A percentile compares a stretch with the other conserved stretches of the same genome.
phyloP scores from a whole-genome alignment of 2,113 vertebrate species.

The Budorcas taxicolor region DNA sequence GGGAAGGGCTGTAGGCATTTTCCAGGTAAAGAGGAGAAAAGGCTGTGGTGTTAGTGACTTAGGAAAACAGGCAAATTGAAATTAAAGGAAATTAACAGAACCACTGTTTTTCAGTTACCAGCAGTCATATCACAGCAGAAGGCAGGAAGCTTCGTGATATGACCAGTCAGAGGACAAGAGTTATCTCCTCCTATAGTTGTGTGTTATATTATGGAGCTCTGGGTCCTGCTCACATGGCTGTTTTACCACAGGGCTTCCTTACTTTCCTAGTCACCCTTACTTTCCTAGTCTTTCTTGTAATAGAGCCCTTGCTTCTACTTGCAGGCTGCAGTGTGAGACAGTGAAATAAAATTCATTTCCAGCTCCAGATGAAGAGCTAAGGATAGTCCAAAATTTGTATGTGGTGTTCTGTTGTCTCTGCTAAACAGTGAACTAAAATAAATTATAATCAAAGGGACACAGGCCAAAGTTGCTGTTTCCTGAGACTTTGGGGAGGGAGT shows the following conservation, averaged over 20 bases:
- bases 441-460: slow-evolving; percentile 25
- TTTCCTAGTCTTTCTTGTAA: neutral
- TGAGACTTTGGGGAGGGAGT: neutral
- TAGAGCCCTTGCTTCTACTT: neutral
- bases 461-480: slow-evolving; percentile 24
- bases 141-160: neutral
- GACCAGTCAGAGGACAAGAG: neutral
- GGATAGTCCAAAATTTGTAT: slow-evolving; percentile 22
- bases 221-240: too few species aligned
- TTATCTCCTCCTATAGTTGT: too few species aligned
- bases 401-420: neutral
- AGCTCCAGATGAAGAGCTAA: neutral
- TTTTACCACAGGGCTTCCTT: neutral
- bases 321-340: neutral
- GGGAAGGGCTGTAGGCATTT: neutral
- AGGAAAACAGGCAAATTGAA: neutral
- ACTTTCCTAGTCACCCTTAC: too few species aligned
- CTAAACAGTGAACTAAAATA: slow-evolving; percentile 56
- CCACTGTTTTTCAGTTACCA: neutral
- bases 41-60: neutral
- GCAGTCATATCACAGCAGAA: neutral
- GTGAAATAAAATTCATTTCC: slow-evolving; percentile 6
- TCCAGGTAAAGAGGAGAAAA: neutral
- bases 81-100: neutral
- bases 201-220: neutral